Conservation (phyloP, 2,113 vertebrate genomes). For the Ascaphus truei region DNA sequence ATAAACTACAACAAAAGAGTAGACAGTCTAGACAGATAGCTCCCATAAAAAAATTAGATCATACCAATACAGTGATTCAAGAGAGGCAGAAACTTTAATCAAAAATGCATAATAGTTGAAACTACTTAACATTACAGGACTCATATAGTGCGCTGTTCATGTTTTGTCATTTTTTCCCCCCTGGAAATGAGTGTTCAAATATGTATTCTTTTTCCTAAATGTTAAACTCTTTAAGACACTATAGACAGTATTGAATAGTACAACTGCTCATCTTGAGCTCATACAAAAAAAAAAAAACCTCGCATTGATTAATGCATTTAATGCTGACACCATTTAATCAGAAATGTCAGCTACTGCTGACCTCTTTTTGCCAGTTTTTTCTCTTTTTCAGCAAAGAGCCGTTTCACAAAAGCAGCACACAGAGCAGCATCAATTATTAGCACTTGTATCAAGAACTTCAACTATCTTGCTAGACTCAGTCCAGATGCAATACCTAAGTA, state of each 20-base stretch:
- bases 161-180: no score
- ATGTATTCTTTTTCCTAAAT: no score
- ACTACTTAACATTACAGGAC: no score
- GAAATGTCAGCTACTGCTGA: conserved; percentile 9
- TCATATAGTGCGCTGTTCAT: no score
- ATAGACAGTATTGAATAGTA: not conserved
- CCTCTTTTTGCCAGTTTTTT: not conserved
- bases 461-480: not conserved
- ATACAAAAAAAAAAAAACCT: not conserved
- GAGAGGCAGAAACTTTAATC: no score
- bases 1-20: no score
- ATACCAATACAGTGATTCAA: no score
- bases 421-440: conserved; percentile 4
- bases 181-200: no score
- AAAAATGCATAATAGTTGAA: no score
- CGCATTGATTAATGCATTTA: not conserved
- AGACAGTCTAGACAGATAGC: no score
- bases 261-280: not conserved
- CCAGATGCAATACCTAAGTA: not conserved
- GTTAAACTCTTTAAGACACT: not conserved
- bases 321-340: not conserved
- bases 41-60: no score
- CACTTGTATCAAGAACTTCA: conserved; percentile 5
- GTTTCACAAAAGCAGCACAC: conserved; percentile 1
- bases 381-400: not conserved